Evolutionary conservation across 2,888 invertebrate genomes (phyloP).

Genomic region (Aspidiotus destructor): DNA sequence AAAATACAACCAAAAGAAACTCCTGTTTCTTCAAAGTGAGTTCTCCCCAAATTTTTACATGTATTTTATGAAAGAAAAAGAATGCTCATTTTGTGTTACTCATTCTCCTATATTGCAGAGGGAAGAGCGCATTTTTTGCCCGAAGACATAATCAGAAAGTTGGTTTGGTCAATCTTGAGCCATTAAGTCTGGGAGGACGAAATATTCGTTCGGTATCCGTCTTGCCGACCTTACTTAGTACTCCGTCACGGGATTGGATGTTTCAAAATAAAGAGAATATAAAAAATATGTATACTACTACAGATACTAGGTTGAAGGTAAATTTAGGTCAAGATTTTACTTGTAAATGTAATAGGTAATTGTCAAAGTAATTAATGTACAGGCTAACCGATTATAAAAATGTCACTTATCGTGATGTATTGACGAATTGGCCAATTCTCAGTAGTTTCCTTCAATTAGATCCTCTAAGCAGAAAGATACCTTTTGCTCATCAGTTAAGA

Average conservation of each 20-base stretch:
- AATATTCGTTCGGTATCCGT: slow-evolving; percentile 19
- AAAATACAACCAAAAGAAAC: background rate
- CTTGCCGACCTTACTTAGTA: background rate
- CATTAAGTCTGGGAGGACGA: slow-evolving; percentile 27
- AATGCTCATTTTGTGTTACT: background rate
- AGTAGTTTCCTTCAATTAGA: too few species aligned
- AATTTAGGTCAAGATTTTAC: too few species aligned
- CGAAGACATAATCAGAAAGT: slow-evolving; percentile 13
- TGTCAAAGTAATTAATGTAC: background rate
- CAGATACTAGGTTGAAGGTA: slow-evolving; percentile 37
- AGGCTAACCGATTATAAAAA: too few species aligned
- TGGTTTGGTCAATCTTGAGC: slow-evolving; percentile 15
- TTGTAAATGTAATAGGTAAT: background rate
- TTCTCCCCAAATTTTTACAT: background rate
- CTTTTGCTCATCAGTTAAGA: too few species aligned
- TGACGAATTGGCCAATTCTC: too few species aligned
- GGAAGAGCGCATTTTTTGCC: slow-evolving; percentile 27
- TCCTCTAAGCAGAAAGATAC: too few species aligned
- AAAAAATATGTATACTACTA: slow-evolving; percentile 37
- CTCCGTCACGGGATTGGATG: slow-evolving; percentile 1
- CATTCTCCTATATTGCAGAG: slow-evolving; percentile 11
- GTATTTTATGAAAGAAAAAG: background rate
- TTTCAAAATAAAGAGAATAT: slow-evolving; percentile 2
- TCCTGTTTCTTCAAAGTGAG: slow-evolving; percentile 12
- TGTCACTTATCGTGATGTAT: too few species aligned